Evolutionary conservation across 2,113 vertebrate species (phyloP), one percentile per base, ranked within the genome.

Genomic region (Brachirus orientalis): DNA sequence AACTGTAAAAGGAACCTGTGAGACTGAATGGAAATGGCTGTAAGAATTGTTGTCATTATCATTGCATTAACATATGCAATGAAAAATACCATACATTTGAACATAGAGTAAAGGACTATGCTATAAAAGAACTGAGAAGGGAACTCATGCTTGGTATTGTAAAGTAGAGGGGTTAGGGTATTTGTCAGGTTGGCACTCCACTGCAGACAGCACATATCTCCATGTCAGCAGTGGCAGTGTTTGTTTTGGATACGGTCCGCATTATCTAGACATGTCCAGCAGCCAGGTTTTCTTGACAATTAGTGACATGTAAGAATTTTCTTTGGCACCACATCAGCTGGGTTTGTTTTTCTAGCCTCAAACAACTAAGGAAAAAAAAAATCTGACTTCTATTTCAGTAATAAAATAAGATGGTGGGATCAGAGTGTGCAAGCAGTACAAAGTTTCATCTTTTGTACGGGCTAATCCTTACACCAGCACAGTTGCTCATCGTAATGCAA

Each of bases 211-310:
- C 77, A 74, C 72, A 71, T 82, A 91, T 84, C 86, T 91, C 55
- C 69, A 71, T 86, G 85, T 91, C 86, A 91, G 88, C 84, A 66
- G 82, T 71, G 79, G 75, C 79, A 81, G 45, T 89, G 88, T 93
- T 93, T 92, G 88, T 83, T 91, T 93, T 93, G 90, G 90, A 92
- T 86, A 90, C 89, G 80, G 63, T 70, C 77, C 48, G 44, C 81
- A 90, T 88, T 82, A 83, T 89, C 89, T 76, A 86, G 86, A 81
- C 68, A 66, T 77, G 81, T 86, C 82, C 80, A 83, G 65, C 81
- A 79, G 89, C 83, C 77, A 72, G 73, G 58, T 67, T 80, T 80
- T 80, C 69, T 79, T 85, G 87, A 91, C 87, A 90, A 89, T 92
- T 86, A 88, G 75, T 91, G 87, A 90, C 90, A 92, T 56, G 69